Conservation (phyloP, 2,113 vertebrate genomes). For the Nesoenas mayeri region DNA sequence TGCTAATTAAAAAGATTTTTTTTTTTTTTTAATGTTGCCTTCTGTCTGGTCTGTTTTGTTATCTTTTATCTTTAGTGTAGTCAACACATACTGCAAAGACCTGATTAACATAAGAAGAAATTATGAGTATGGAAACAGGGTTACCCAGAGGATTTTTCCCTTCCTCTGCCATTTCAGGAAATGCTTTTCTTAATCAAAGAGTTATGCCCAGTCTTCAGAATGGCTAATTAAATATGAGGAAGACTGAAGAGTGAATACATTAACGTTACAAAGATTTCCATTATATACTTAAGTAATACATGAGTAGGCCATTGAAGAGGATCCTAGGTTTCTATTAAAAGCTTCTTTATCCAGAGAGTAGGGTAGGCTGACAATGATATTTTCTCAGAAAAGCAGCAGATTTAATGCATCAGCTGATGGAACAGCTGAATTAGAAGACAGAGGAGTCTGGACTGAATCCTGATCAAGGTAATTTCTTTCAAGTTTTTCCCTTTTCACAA, state of each 20-base stretch:
- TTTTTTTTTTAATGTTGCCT: background rate
- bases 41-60: constrained; percentile 19
- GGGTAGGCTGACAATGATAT: background rate
- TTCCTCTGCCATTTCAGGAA: constrained; percentile 13
- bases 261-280: background rate
- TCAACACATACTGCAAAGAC: constrained; percentile 23
- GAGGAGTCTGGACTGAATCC: background rate
- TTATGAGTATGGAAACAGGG: background rate
- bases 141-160: background rate
- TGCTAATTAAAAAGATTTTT: background rate
- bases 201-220: background rate
- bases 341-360: background rate
- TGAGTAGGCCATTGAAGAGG: background rate
- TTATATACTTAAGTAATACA: background rate
- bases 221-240: constrained; percentile 30
- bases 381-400: background rate
- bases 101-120: constrained; percentile 48
- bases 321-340: background rate
- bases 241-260: constrained; percentile 33
- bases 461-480: background rate
- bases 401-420: background rate
- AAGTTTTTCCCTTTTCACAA: background rate
- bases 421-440: background rate
- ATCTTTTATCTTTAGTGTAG: constrained; percentile 46
- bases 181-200: constrained; percentile 42